Base-by-base conservation (phyloP, 2,113 vertebrate species). In the Cyprinodon brontotheroides region DNA sequence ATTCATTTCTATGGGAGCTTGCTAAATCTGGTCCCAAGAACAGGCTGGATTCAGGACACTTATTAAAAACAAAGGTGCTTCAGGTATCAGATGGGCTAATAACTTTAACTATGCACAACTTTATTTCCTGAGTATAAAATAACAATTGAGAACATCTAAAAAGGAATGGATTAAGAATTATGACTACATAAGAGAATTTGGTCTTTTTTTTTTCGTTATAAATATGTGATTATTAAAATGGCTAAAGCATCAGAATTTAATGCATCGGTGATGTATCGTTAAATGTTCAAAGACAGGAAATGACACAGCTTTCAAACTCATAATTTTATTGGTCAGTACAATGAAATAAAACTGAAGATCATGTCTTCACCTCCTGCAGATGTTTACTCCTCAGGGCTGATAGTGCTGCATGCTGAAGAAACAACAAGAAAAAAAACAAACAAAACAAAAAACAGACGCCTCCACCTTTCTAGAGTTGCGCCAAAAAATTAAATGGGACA, bases 271-370 rank as follows among this genome's bases (percentile, higher is more conserved):
- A 45, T 71, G 64, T 37, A 59, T 68, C 72, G 70, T 53, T 61
- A 81, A 41, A 59, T 74, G 69, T 57, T 57, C 20, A 57, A 22
- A 22, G 63, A 37, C 62, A 69, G 22, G 20, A 67, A 75, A 72
- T 84, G 43, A 89, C 84, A 92, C 84, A 65, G 69, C 79, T 93
- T 92, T 89, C 75, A 91, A 93, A 94, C 86, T 91, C 70, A 92
- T 83, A 85, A 80, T 88, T 94, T 95, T 95, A 95, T 95, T 95
- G 77, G 81, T 89, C 91, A 93, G 87, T 90, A 93, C 93, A 95
- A 84, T 79, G 91, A 88, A 92, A 91, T 22, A 72, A 90, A 90
- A 87, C 64, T 83, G 83, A 83, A 85, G 87, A 61, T 50, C 81
- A 77, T 61, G 72, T 90, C 91, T 91, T 92, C 87, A 70, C 82